Evolutionary conservation across 2,797 vertebrate genomes (phyloP), one percentile per base, ranked within the genome.

Genomic region (Columba guinea): DNA sequence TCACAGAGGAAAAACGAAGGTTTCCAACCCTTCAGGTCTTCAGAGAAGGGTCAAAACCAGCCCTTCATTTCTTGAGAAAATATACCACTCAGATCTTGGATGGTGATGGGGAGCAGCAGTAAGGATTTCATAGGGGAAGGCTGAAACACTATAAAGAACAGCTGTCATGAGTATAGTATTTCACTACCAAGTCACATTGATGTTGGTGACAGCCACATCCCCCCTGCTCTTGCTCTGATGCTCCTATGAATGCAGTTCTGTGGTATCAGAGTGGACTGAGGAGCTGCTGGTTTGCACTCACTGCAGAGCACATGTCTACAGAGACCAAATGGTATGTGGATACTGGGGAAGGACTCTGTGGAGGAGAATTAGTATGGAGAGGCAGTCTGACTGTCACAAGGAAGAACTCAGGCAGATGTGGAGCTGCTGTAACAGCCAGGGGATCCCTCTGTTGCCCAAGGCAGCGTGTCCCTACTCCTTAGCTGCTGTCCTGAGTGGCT

Each of bases 221-320:
- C 32, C 14, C 14, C 26, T 80, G 13, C 39, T 82, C 14, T 59
- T 82, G 8, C 23, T 76, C 22, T 67, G 30, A 8, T 17, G 59
- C 16, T 8, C 11, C 18, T 1, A 0, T 46, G 34, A 55, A 23
- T 27, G 23, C 35, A 73, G n/a, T 9, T 53, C 16, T 56, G 39
- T 58, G 60, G 18, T 75, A 27, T 55, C 1, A 1, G 9, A 2
- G 9, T 32, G 32, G 46, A 34, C 26, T 60, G 51, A 65, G 32
- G 32, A 84, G 32, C 52, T 65, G 30, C 5, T 2, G 3, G 13
- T 23, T 80, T 58, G 41, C 11, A 3, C 16, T 77, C 0, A 0
- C 22, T 70, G 9, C 23, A 28, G 39, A 39, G 35, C 64, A 49
- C 9, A 30, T 34, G 17, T 68, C 39, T 63, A n/a, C n/a, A 58